A percentile compares a stretch with the other conserved stretches of the same genome.
These are phyloP conservation scores for Lepidurus couesii DNA, from an alignment of 1,140 invertebrate genomes.

Conservation along the genomic window DNA sequence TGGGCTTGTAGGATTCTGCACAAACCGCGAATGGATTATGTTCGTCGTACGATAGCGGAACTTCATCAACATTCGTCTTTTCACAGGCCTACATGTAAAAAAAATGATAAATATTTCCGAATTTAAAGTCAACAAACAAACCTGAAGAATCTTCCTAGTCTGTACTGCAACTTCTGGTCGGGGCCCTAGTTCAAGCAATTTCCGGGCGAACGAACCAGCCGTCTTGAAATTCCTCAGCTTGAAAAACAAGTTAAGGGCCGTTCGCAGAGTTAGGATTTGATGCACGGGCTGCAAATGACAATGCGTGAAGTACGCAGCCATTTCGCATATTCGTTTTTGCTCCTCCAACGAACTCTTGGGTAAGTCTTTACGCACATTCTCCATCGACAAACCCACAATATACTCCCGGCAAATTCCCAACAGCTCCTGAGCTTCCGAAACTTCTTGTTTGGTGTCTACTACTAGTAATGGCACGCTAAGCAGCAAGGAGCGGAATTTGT, in stretches of 20 bases:
- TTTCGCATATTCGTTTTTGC: slow-evolving; percentile 86
- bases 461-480: slow-evolving; percentile 82
- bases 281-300: slow-evolving; percentile 93
- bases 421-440: slow-evolving; percentile 85
- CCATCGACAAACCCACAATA: slow-evolving; percentile 87
- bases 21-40: slow-evolving; percentile 97
- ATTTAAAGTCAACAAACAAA: slow-evolving; percentile 35
- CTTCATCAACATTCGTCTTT: slow-evolving; percentile 81
- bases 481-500: slow-evolving; percentile 77
- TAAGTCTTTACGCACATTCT: slow-evolving; percentile 81
- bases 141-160: slow-evolving; percentile 81
- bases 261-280: slow-evolving; percentile 89
- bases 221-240: slow-evolving; percentile 96
- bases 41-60: slow-evolving; percentile 87
- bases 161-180: slow-evolving; percentile 89
- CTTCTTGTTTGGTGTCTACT: slow-evolving; percentile 84
- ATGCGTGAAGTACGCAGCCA: slow-evolving; percentile 99
- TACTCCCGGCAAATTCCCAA: slow-evolving; percentile 93
- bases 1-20: slow-evolving; percentile 81
- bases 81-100: slow-evolving; percentile 69
- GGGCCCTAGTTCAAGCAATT: slow-evolving; percentile 89
- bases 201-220: slow-evolving; percentile 85
- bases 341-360: slow-evolving; percentile 82
- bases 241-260: slow-evolving; percentile 96
- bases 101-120: slow-evolving; percentile 28